Evolutionary conservation across 2,888 invertebrate species (phyloP), one percentile per base, ranked within the genome.

Genomic region (Tubulanus polymorphus): DNA sequence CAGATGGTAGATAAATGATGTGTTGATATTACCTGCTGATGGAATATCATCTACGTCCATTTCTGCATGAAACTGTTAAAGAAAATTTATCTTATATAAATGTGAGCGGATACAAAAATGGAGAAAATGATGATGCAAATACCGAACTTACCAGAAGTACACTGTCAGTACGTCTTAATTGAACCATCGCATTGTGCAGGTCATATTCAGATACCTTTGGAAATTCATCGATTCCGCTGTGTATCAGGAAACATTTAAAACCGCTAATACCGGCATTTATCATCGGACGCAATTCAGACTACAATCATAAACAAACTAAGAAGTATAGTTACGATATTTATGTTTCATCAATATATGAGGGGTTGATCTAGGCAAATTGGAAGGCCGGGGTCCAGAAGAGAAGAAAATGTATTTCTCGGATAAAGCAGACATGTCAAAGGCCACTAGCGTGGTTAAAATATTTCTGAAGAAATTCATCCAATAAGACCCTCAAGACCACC

Each of bases 171-270:
- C 61, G 63, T 37, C 61, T 59, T 6, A 67, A 54, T 23, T 62
- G 35, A 37, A 48, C n/a, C 30, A 67, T 54, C 2, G 67, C 67
- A 20, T 45, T n/a, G n/a, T 63, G 62, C 12, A 67, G 50, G 54
- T 67, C 67, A 23, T 30, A 48, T 30, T 55, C 59, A 10, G 49
- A 56, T 2, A 64, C 64, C 28, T 51, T 49, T 1, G 61, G 65
- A 29, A 67, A 67, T 50, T 67, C 67, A 37, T 67, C 67, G 35
- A 67, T 64, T 1, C 67, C 67, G 46, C 66, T 67, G 54, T 66
- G 63, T 25, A 67, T 66, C 30, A 67, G 59, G 53, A 67, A 67
- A 53, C 65, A 67, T 50, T 67, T 67, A 53, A 67, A 67, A 6
- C 67, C 67, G 28, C 56, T 48, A 12, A 66, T 61, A 32, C 67